These are phyloP conservation scores for Blastobasis adustella DNA, from an alignment of 2,888 invertebrate genomes.

Conservation along the genomic window DNA sequence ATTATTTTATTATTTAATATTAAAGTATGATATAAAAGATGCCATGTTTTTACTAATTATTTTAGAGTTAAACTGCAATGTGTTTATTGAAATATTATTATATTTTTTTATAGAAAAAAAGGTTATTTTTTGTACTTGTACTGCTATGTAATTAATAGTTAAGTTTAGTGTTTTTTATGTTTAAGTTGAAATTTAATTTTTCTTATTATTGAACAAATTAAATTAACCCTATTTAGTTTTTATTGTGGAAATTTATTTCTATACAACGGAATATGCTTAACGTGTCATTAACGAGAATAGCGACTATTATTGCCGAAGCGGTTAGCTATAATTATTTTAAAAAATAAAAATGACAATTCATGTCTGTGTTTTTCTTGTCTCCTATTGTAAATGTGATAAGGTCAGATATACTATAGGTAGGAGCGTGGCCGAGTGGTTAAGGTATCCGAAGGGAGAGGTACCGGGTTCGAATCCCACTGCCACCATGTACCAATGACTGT, in stretches of 20 bases:
- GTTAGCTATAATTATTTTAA: constrained; percentile 77
- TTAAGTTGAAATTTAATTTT: constrained; percentile 46
- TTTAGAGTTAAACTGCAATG: constrained; percentile 52
- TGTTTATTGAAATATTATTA: constrained; percentile 65
- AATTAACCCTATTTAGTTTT: constrained; percentile 49
- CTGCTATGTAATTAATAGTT: constrained; percentile 58
- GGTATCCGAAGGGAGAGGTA: too few species aligned
- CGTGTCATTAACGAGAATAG: constrained; percentile 72
- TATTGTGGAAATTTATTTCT: constrained; percentile 42
- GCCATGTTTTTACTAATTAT: constrained; percentile 69
- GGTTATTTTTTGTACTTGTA: constrained; percentile 65
- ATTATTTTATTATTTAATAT: constrained; percentile 21
- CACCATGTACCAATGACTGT: too few species aligned
- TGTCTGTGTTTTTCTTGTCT: constrained; percentile 43
- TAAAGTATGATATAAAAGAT: constrained; percentile 41
- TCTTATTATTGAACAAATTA: constrained; percentile 55
- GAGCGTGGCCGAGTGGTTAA: too few species aligned
- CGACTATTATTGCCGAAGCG: constrained; percentile 72
- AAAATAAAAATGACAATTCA: constrained; percentile 75
- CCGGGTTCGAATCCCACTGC: too few species aligned
- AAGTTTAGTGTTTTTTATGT: constrained; percentile 64
- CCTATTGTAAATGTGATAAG: too few species aligned
- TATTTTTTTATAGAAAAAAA: constrained; percentile 60
- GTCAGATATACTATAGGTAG: too few species aligned
- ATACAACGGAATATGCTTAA: constrained; percentile 72